Base-by-base conservation (phyloP, 2,797 vertebrate species). In the Darevskia mixta region DNA sequence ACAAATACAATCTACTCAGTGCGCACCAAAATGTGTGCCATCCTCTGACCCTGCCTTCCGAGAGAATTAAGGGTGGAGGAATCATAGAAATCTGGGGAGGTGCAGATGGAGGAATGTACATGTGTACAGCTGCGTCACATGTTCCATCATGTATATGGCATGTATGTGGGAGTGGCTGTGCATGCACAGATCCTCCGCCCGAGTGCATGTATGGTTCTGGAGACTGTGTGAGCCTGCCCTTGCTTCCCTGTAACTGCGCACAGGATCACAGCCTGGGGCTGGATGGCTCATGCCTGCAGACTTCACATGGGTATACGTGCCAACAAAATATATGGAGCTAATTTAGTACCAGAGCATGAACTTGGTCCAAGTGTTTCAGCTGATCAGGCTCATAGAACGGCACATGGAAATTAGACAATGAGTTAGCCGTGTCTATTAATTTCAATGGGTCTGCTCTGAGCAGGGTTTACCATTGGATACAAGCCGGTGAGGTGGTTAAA, bases 321-420 rank as follows among this genome's bases (percentile, higher is more conserved):
- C 61, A 64, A 64, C 61, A 64, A 64, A 67, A 67, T 25, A 25
- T 67, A 27, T 11, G 43, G 25, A 32, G 10, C 13, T 35, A 32
- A 8, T 71, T 71, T 64, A 11, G 41, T 41, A 69, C n/a, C 67
- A 71, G 2, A 32, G 27, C 66, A 83, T 71, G 80, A n/a, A 9
- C 27, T 82, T 13, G 1, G 43, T 55, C 7, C 66, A 45, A 32
- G 9, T 67, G 25, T 41, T 66, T 67, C 79, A 25, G 79, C 25
- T 81, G 81, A 82, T 32, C 58, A 45, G 5, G 13, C 8, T n/a
- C 29, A 23, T 61, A n/a, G 49, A 6, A 4, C 6, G 20, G 66
- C 17, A 88, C 88, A 80, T 29, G 72, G n/a, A 38, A 90, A 45
- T 61, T 29, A 85, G 87, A 77, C 85, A 87, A 55, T 55, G 49